These are phyloP conservation scores for Caenorhabditis afra DNA, from an alignment of 2,888 invertebrate species.

Conservation along the genomic window DNA sequence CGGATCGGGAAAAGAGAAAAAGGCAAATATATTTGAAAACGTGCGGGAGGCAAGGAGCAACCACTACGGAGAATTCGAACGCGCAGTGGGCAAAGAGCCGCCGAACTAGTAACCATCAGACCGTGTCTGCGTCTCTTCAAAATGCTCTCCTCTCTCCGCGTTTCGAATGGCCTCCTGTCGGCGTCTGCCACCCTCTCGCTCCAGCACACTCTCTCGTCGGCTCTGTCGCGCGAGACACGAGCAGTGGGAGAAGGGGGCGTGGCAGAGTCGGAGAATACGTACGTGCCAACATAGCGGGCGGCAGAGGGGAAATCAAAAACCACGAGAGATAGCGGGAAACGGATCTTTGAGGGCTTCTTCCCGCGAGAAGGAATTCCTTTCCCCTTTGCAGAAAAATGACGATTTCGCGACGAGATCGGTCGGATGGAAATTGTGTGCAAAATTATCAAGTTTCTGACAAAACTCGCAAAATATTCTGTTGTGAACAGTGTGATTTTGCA, in stretches of 20 bases:
- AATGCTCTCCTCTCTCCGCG: constrained; percentile 6
- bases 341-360: background rate
- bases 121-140: constrained; percentile 27
- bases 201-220: background rate
- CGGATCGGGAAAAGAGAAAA: constrained; percentile 12
- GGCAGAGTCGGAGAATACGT: constrained; percentile 19
- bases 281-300: background rate
- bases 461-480: background rate
- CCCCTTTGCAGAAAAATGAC: background rate
- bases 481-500: background rate
- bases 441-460: background rate
- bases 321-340: constrained; percentile 7
- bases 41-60: constrained; percentile 16
- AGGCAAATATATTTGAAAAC: background rate
- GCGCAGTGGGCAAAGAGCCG: constrained; percentile 12
- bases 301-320: constrained; percentile 26
- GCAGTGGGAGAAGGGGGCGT: constrained; percentile 13
- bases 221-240: constrained; percentile 33
- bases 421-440: background rate
- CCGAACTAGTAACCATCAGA: constrained; percentile 41
- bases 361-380: background rate
- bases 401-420: background rate
- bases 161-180: constrained; percentile 38
- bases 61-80: constrained; percentile 26
- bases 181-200: constrained; percentile 29